A percentile compares a stretch with the other conserved stretches of the same genome.
These are phyloP conservation scores for Danio jaintianensis DNA, from an alignment of 2,797 vertebrate genomes.

Conservation along the genomic window DNA sequence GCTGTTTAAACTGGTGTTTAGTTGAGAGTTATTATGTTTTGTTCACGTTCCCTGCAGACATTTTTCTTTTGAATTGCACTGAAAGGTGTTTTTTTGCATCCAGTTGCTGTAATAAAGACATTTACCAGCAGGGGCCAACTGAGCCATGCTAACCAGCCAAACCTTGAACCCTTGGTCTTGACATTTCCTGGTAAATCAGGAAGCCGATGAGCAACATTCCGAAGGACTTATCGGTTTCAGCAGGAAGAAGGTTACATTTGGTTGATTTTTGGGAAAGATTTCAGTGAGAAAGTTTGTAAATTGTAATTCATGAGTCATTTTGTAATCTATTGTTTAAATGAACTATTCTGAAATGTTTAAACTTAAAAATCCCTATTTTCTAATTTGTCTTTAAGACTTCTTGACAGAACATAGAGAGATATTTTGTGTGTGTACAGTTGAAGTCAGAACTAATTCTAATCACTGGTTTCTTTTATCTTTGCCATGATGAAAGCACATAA, in stretches of 20 bases:
- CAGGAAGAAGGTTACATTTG: no score
- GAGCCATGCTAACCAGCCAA: background rate
- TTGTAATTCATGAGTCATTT: no score
- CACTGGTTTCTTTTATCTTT: no score
- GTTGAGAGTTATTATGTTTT: background rate
- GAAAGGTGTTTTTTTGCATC: background rate
- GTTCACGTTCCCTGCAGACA: background rate
- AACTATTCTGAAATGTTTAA: background rate
- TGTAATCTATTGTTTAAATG: background rate
- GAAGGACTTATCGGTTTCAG: background rate
- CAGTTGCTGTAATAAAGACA: background rate
- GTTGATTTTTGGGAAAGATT: no score
- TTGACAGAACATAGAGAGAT: constrained; percentile 25
- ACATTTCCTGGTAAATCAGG: background rate
- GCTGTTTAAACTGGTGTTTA: background rate
- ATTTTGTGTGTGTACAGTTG: background rate
- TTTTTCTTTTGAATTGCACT: background rate
- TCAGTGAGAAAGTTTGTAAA: no score
- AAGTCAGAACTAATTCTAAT: no score
- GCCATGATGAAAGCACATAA: no score
- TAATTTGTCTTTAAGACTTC: background rate
- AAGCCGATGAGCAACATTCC: background rate
- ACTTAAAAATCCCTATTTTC: no score
- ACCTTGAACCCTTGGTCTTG: background rate
- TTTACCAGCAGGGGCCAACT: constrained; percentile 3